phyloP scores from a whole-genome alignment of 2,888 invertebrate genomes.

The Drosophila incognita region DNA sequence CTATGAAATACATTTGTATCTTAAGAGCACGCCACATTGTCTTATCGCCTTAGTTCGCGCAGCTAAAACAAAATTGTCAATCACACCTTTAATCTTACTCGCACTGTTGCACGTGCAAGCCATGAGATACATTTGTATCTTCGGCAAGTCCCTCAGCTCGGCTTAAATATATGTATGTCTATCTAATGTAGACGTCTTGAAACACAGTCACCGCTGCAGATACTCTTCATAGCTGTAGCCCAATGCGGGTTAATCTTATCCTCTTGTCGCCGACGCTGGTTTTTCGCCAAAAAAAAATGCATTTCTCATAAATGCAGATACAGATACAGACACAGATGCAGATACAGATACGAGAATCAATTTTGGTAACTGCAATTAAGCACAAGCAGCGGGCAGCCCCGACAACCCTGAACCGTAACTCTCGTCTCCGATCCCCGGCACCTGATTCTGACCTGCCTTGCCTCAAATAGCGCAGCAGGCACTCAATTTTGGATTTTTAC shows the following conservation, averaged over 20 bases:
- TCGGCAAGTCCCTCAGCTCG: not conserved
- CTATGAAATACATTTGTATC: not conserved
- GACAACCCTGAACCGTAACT: not conserved
- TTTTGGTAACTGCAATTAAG: slow-evolving; percentile 50
- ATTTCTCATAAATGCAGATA: slow-evolving; percentile 11
- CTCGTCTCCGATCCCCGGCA: not conserved
- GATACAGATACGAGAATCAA: slow-evolving; percentile 14
- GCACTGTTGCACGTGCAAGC: slow-evolving; percentile 5
- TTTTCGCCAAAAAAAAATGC: slow-evolving; percentile 48
- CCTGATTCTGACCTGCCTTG: slow-evolving; percentile 22
- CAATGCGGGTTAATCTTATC: slow-evolving; percentile 60
- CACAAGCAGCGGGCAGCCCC: slow-evolving; percentile 45
- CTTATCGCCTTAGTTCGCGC: not conserved
- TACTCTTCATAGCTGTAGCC: slow-evolving; percentile 11
- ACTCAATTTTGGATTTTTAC: slow-evolving; percentile 25
- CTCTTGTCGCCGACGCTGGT: slow-evolving; percentile 35
- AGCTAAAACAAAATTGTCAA: not conserved
- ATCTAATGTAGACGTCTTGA: slow-evolving; percentile 4
- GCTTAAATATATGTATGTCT: slow-evolving; percentile 3
- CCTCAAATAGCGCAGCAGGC: slow-evolving; percentile 46
- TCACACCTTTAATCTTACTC: slow-evolving; percentile 5
- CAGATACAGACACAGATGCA: slow-evolving; percentile 5
- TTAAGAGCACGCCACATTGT: not conserved
- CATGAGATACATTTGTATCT: slow-evolving; percentile 21
- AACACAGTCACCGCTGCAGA: slow-evolving; percentile 14